These are phyloP conservation scores for Eretmocerus hayati DNA, from an alignment of 2,888 invertebrate genomes.

Conservation along the genomic window DNA sequence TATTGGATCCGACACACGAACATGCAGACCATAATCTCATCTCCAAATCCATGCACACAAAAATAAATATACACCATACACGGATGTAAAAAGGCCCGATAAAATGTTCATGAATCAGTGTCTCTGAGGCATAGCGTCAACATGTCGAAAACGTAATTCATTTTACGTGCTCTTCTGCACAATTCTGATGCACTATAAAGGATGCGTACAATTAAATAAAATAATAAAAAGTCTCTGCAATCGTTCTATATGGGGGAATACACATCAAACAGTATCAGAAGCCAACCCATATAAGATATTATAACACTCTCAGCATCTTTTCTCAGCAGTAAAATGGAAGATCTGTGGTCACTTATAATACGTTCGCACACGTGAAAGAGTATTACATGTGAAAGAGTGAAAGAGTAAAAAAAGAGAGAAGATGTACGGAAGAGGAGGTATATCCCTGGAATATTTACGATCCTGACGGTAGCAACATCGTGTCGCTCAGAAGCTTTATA, in stretches of 20 bases:
- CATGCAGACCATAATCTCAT: too few relatives aligned
- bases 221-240: not conserved
- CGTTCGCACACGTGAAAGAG: not conserved
- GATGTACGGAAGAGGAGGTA: too few relatives aligned
- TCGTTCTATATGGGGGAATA: too few relatives aligned
- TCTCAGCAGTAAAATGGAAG: conserved; percentile 12
- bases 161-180: conserved; percentile 8
- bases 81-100: not conserved
- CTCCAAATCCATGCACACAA: too few relatives aligned
- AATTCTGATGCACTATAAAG: conserved; percentile 1
- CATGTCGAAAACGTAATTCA: conserved; percentile 14
- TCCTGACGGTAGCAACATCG: conserved; percentile 18
- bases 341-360: not conserved
- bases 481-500: conserved; percentile 16
- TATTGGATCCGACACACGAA: too few relatives aligned
- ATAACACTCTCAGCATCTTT: not conserved
- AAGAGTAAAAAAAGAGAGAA: too few relatives aligned
- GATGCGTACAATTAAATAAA: too few relatives aligned
- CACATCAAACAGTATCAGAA: too few relatives aligned
- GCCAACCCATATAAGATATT: too few relatives aligned
- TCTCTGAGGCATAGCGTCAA: conserved; percentile 1
- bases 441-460: conserved; percentile 18
- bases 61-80: too few relatives aligned
- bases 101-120: conserved; percentile 4
- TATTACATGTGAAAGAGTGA: too few relatives aligned